phyloP scores from a whole-genome alignment of 2,113 vertebrate species.

The Symphodus melops region DNA sequence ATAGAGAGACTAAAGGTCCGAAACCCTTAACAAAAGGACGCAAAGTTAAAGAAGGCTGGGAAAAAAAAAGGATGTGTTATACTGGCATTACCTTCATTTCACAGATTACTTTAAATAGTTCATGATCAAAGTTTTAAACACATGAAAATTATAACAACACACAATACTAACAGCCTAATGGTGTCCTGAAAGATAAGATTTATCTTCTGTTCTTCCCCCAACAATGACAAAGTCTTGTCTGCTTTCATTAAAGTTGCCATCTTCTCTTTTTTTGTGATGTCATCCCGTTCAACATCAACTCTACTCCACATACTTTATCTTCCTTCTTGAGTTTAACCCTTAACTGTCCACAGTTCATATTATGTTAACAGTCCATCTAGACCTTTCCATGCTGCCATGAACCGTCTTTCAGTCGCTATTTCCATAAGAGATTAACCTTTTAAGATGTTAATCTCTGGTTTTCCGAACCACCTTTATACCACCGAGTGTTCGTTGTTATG shows the following conservation, averaged over 20 bases:
- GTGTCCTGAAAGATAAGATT: conserved; percentile 53
- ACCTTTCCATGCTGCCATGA: conserved; percentile 11
- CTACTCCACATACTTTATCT: not conserved
- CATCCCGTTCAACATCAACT: not conserved
- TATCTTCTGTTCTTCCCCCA: conserved; percentile 31
- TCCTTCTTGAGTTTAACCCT: not conserved
- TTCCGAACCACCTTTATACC: conserved; percentile 82
- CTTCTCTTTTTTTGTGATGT: conserved; percentile 24
- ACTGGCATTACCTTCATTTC: conserved; percentile 74
- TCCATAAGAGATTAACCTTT: conserved; percentile 30
- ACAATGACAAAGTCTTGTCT: conserved; percentile 19
- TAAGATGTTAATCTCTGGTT: conserved; percentile 4
- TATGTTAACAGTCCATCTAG: conserved; percentile 21
- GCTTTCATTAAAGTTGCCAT: conserved; percentile 41
- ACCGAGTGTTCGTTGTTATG: conserved; percentile 96
- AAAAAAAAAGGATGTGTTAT: conserved; percentile 35
- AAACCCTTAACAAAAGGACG: not conserved
- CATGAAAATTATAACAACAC: conserved; percentile 55
- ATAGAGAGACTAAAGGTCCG: not conserved
- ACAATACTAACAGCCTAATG: conserved; percentile 62
- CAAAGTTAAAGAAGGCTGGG: conserved; percentile 12
- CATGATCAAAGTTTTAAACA: conserved; percentile 62
- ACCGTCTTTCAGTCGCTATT: conserved; percentile 38
- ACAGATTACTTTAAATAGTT: conserved; percentile 83
- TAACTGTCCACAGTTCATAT: conserved; percentile 7